Evolutionary conservation across 1,140 invertebrate species (phyloP), one percentile per base, ranked within the genome.

Genomic region (Drosophila virilis): DNA sequence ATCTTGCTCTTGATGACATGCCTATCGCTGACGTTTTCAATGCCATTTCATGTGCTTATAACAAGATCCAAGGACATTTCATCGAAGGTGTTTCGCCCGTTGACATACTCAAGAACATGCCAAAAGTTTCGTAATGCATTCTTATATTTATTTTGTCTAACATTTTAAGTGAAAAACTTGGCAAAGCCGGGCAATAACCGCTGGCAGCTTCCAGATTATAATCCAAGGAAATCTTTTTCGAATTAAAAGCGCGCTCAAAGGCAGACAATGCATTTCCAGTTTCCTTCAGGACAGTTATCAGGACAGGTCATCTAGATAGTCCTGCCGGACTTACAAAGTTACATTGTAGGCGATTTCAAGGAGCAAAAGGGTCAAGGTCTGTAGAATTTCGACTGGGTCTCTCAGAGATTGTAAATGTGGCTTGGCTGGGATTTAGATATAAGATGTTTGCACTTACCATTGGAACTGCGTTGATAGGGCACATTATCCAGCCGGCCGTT

Each of bases 401-500:
- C 22, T 28, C 22, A 5, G 22, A 28, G 22, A 28, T 28, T 28
- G 3, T 4, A 28, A 28, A 3, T 4, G 4, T 28, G 4, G 22
- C 22, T 28, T 28, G 22, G 22, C 3, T 28, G 22, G 22, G 22
- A 28, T 9, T 42, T 42, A 13, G 6, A 13, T 7, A 13, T 37
- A 37, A 37, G 35, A 37, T 37, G 7, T n/a, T 32, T 48, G 12
- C 17, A 91, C 89, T 88, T 77, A 91, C 89, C 89, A 85, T 91
- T 91, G 76, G 74, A 78, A 79, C 75, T 62, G 73, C 67, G 89
- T 76, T 81, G 76, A 81, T 88, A 82, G 70, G 80, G 74, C 60
- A 54, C 67, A 78, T 91, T 79, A 74, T 91, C 83, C 65, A 65
- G 67, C 17, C 52, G 28, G 10, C 42, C 43, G 13, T 33, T 45